These are phyloP conservation scores for Pelosia muscerda DNA, from an alignment of 2,888 invertebrate species.

Conservation along the genomic window DNA sequence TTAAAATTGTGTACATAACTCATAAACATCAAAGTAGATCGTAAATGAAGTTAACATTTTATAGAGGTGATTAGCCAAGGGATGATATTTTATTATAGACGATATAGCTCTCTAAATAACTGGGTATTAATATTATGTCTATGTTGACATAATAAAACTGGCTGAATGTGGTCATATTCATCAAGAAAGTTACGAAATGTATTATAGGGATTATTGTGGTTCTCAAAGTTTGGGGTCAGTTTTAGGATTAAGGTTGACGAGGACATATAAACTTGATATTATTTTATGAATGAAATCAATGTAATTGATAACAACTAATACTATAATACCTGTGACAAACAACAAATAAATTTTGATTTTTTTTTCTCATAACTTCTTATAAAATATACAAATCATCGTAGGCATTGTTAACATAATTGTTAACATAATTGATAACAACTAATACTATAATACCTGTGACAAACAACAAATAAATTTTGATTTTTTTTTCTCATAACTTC, in stretches of 20 bases:
- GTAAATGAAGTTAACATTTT: slow-evolving; percentile 43
- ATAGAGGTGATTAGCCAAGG: slow-evolving; percentile 34
- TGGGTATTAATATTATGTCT: slow-evolving; percentile 30
- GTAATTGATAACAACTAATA: no score
- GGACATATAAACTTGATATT: background rate
- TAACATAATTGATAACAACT: no score
- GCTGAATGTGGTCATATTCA: slow-evolving; percentile 9
- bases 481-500: no score
- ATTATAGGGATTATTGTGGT: slow-evolving; percentile 7
- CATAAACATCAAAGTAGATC: slow-evolving; percentile 30
- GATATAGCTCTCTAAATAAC: slow-evolving; percentile 21
- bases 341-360: no score
- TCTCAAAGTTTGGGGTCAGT: slow-evolving; percentile 19
- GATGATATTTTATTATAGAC: slow-evolving; percentile 40
- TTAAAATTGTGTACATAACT: slow-evolving; percentile 16
- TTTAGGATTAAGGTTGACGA: background rate
- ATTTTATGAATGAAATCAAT: background rate
- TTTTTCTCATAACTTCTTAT: no score
- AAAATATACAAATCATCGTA: no score
- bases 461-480: no score
- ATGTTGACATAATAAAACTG: slow-evolving; percentile 24
- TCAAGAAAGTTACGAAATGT: slow-evolving; percentile 9
- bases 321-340: no score
- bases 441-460: no score
- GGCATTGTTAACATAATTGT: no score